Base-by-base conservation (phyloP, 2,797 vertebrate species). In the Propithecus perrieri region DNA sequence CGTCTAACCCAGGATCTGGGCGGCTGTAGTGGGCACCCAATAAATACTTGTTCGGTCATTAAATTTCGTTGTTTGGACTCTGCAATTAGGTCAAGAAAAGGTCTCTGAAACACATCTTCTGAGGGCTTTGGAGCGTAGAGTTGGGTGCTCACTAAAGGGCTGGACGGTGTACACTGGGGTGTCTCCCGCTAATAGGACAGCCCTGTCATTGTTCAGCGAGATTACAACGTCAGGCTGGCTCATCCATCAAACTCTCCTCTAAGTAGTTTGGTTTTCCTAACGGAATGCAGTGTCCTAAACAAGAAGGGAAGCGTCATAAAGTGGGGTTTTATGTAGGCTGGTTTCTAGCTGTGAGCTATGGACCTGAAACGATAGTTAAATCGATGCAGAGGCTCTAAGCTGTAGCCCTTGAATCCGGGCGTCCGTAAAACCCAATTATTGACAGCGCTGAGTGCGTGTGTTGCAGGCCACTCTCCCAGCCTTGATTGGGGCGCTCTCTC, bases 301-400 rank as follows among this genome's bases (percentile, higher is more conserved):
- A 83, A 89, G 90, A 86, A 92, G 88, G 92, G 75, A 81, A 65
- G 89, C 24, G 0, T 76, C 65, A 0, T 33, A 50, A 78, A 30
- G 86, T n/a, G 57, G 88, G 57, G 84, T 38, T 88, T 87, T 81
- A 69, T 35, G 86, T 41, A 48, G 72, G 76, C 71, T 38, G 79
- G 83, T 93, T 95, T 95, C 88, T 83, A 48, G 92, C 93, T 87
- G 78, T 92, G 96, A 94, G 95, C 95, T 83, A 4, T 35, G 67
- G 94, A 61, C 89, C 93, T 95, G 90, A 92, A 96, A 95, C 95
- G 85, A 95, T 90, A 91, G 90, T 50, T 85, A 89, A 91, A 96
- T 97, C 81, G 38, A 95, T 97, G 93, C 61, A 85, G 87, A 97
- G 63, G 81, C 89, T 71, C 80, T 88, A 61, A 96, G 92, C 91